These are phyloP conservation scores for Athene noctua DNA, from an alignment of 2,113 vertebrate species.

Conservation along the genomic window DNA sequence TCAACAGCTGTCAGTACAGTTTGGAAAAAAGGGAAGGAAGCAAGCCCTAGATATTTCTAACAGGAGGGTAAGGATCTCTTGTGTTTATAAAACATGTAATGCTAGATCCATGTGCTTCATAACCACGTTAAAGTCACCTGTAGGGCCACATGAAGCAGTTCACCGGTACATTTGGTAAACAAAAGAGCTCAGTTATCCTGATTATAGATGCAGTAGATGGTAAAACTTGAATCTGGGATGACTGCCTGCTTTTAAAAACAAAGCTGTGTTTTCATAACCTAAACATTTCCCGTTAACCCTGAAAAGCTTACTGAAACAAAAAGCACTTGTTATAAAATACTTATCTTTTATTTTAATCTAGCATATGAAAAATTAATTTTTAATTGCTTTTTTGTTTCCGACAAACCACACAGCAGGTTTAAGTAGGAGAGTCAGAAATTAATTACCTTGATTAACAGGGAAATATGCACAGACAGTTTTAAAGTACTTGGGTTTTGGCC, in stretches of 20 bases:
- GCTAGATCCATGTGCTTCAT: background rate
- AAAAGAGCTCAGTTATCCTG: background rate
- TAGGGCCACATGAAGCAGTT: background rate
- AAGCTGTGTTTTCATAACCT: background rate
- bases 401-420: background rate
- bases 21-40: background rate
- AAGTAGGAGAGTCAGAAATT: background rate
- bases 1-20: background rate
- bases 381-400: background rate
- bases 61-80: background rate
- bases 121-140: background rate
- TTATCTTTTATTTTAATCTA: background rate
- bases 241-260: background rate
- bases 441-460: constrained; percentile 17
- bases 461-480: background rate
- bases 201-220: background rate
- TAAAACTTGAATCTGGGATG: background rate
- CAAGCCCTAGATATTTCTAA: background rate
- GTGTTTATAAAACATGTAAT: background rate
- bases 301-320: background rate
- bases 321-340: background rate
- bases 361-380: background rate
- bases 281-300: background rate
- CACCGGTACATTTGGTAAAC: background rate
- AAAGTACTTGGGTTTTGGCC: background rate